phyloP scores from a whole-genome alignment of 2,888 invertebrate genomes.

The Suillia variegata region DNA sequence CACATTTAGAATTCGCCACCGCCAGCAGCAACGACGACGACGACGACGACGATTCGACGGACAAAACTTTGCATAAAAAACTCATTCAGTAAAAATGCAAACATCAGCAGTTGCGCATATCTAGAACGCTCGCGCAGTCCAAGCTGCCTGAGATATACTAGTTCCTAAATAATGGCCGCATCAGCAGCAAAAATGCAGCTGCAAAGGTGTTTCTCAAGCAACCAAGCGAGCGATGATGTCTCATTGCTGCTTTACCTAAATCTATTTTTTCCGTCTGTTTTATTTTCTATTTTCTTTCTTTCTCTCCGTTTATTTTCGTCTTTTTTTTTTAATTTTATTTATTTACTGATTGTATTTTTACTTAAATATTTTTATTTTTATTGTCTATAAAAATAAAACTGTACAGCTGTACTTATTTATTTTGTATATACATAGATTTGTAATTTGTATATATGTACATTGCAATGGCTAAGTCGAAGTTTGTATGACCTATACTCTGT shows the following conservation, averaged over 20 bases:
- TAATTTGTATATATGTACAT: not conserved
- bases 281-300: conserved; percentile 11
- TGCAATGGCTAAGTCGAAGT: conserved; percentile 4
- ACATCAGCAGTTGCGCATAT: conserved; percentile 21
- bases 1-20: not conserved
- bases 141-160: not conserved
- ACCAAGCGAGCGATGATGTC: too few relatives aligned
- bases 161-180: not conserved
- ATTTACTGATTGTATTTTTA: conserved; percentile 1
- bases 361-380: conserved; percentile 9
- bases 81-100: conserved; percentile 17
- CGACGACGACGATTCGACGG: too few relatives aligned
- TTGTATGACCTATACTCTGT: too few relatives aligned
- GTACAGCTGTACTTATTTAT: conserved; percentile 29
- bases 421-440: not conserved
- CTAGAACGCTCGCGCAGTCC: not conserved
- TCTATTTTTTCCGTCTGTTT: conserved; percentile 8
- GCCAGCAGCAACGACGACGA: too few relatives aligned
- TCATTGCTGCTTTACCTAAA: conserved; percentile 7
- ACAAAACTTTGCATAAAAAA: conserved; percentile 3
- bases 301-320: conserved; percentile 8
- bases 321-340: conserved; percentile 34
- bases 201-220: conserved; percentile 12
- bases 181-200: conserved; percentile 4
- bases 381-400: conserved; percentile 29